These are phyloP conservation scores for Araneus ventricosus DNA, from an alignment of 1,140 invertebrate genomes.

Conservation along the genomic window DNA sequence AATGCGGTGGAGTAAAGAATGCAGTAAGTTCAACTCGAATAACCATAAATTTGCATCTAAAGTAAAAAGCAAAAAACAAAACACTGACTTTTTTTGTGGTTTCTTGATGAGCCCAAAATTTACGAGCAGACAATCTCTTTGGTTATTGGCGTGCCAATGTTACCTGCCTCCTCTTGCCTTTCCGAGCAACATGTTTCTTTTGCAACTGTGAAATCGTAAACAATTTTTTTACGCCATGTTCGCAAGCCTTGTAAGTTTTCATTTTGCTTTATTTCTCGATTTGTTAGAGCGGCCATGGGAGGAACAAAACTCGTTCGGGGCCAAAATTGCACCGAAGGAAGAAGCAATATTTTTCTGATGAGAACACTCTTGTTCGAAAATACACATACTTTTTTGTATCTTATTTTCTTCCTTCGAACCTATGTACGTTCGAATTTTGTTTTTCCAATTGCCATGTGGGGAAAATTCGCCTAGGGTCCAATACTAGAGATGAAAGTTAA, in stretches of 20 bases:
- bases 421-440: neutral
- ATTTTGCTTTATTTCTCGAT: slow-evolving; percentile 21
- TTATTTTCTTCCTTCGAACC: neutral
- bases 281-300: neutral
- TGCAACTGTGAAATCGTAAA: neutral
- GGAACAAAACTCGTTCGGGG: neutral
- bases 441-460: neutral
- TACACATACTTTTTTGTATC: neutral
- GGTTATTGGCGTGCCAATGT: neutral
- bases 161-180: neutral
- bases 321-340: neutral
- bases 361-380: neutral
- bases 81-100: neutral
- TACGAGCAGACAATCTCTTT: neutral
- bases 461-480: neutral
- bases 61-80: neutral
- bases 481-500: slow-evolving; percentile 8
- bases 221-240: neutral
- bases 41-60: neutral
- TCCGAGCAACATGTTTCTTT: neutral
- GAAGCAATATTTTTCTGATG: slow-evolving; percentile 6
- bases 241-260: neutral
- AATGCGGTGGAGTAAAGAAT: neutral
- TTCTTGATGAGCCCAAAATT: neutral
- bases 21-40: neutral